Percentiles rank a stretch among this genome's conserved stretches.
Evolutionary conservation across 2,888 invertebrate species (phyloP).

Genomic region (Hemistola chrysoprasaria): DNA sequence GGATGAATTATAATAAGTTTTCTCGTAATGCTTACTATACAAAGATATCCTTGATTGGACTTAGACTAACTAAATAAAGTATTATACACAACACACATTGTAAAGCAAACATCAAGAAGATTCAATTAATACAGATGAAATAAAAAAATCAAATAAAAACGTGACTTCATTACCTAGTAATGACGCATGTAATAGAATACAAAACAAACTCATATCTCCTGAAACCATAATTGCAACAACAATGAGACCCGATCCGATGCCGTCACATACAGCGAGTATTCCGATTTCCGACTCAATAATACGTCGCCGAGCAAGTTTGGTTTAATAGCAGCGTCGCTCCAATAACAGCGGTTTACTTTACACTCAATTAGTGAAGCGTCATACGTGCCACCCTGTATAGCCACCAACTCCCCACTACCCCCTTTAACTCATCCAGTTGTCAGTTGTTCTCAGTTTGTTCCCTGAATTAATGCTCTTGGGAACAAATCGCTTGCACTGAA

Average conservation of each 20-base stretch:
- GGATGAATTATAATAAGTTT: too few relatives aligned
- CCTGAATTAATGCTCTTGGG: constrained; percentile 33
- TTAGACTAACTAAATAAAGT: too few relatives aligned
- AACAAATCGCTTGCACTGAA: constrained; percentile 36
- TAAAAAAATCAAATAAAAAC: constrained; percentile 20
- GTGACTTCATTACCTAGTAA: constrained; percentile 24
- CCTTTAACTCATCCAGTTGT: constrained; percentile 30
- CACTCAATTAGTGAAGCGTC: constrained; percentile 61
- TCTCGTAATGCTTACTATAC: too few relatives aligned
- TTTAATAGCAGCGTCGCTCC: constrained; percentile 51
- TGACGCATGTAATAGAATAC: constrained; percentile 20
- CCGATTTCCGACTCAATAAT: constrained; percentile 40
- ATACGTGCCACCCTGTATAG: constrained; percentile 38
- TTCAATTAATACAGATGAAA: constrained; percentile 4
- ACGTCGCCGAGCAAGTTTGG: constrained; percentile 45
- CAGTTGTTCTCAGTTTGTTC: constrained; percentile 34
- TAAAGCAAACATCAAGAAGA: constrained; percentile 7
- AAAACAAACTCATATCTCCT: constrained; percentile 21
- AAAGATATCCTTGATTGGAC: too few relatives aligned
- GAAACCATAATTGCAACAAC: constrained; percentile 28
- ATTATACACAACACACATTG: too few relatives aligned
- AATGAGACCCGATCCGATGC: constrained; percentile 21
- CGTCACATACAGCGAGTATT: constrained; percentile 18
- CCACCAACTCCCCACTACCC: constrained; percentile 17
- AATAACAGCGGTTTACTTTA: constrained; percentile 60